phyloP scores from a whole-genome alignment of 2,888 invertebrate species.

The Epicampocera succincta region DNA sequence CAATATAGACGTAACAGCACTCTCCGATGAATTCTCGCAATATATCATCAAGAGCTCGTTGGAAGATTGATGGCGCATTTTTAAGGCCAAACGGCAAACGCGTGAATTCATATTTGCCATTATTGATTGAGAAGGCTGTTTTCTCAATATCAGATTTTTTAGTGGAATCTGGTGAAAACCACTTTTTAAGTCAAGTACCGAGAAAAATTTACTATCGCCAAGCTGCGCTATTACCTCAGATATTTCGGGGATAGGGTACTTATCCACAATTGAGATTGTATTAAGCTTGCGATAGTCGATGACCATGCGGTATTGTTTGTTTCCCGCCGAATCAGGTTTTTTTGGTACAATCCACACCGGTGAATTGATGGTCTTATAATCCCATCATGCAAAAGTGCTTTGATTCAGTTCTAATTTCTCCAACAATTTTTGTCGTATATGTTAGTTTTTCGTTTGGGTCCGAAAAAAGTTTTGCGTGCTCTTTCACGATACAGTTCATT shows the following conservation, averaged over 20 bases:
- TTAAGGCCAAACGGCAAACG: conserved; percentile 34
- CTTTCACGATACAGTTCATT: conserved; percentile 1
- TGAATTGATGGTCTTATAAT: conserved; percentile 51
- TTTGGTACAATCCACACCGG: conserved; percentile 45
- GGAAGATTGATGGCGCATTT: conserved; percentile 48
- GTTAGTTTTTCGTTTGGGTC: conserved; percentile 43
- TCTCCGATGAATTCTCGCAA: conserved; percentile 18
- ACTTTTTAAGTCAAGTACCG: conserved; percentile 2
- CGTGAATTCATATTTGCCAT: conserved; percentile 37
- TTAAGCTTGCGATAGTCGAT: conserved; percentile 52
- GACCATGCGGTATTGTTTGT: conserved; percentile 49
- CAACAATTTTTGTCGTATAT: conserved; percentile 41
- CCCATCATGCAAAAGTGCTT: conserved; percentile 35
- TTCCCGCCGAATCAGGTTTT: conserved; percentile 34
- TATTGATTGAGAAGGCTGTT: conserved; percentile 38
- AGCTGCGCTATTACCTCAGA: conserved; percentile 54
- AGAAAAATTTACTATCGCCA: conserved; percentile 37
- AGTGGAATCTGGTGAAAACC: neutral
- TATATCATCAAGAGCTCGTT: conserved; percentile 50
- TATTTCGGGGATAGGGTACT: conserved; percentile 57
- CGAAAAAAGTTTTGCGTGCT: conserved; percentile 35
- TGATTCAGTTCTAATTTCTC: conserved; percentile 38
- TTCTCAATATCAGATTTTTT: conserved; percentile 2
- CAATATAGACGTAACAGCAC: conserved; percentile 47
- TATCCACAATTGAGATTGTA: conserved; percentile 41